Evolutionary conservation across 2,888 invertebrate genomes (phyloP), one percentile per base, ranked within the genome.

Genomic region (Junonia oenone): DNA sequence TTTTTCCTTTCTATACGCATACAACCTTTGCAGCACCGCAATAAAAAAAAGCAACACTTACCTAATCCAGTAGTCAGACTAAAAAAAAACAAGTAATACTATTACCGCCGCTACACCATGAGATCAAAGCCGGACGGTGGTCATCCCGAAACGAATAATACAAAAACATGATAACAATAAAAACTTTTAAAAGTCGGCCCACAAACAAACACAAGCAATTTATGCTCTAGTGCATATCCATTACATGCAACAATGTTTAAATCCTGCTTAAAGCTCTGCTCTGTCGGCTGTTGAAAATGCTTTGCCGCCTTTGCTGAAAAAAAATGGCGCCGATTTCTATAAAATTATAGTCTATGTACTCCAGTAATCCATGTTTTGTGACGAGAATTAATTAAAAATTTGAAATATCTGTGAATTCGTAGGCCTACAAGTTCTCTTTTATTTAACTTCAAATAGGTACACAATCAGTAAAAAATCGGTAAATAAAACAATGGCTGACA

Each of bases 161-260:
- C 33, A 54, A 40, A 50, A 53, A 53, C 17, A 22, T 19, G 17
- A 43, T 51, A 56, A 54, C 51, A 55, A 59, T 55, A 51, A 75
- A n/a, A 73, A 73, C 6, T 73, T 81, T 78, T 40, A 48, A 54
- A 15, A 40, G 31, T 81, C 80, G 80, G 78, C 62, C 58, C 63
- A 69, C 73, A 73, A 75, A 76, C 79, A 82, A 80, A 79, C 76
- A 62, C 43, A 26, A 68, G 67, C 73, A 64, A 78, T 83, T 81
- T 84, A 81, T 84, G 88, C 83, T 83, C 86, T 83, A 81, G 76
- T 88, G 87, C 83, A 84, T 87, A 88, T 88, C 88, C 78, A 85
- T 88, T 88, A 85, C 88, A 84, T 58, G 66, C 56, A 62, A 64
- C 62, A 65, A 65, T 64, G 72, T 68, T 63, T 74, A 80, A 74